phyloP scores from a whole-genome alignment of 2,888 invertebrate species.

The Monoplex corrugatus region DNA sequence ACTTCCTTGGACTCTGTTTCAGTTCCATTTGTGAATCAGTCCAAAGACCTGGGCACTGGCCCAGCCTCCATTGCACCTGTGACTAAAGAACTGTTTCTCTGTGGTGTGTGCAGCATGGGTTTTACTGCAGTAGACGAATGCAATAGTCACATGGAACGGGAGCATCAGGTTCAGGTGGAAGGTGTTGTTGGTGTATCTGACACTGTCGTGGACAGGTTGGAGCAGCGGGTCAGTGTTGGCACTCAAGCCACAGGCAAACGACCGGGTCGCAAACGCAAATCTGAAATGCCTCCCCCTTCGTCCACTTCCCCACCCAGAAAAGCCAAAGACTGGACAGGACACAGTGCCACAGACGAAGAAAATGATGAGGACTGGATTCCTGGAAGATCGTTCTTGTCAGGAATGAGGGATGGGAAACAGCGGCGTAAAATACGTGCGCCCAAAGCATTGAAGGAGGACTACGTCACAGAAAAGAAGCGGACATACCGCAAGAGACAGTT shows the following conservation, averaged over 20 bases:
- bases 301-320: constrained; percentile 59
- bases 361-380: constrained; percentile 60
- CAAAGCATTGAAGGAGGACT: constrained; percentile 70
- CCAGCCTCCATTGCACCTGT: constrained; percentile 45
- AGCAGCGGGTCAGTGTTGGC: constrained; percentile 71
- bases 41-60: constrained; percentile 43
- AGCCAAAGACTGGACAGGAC: constrained; percentile 58
- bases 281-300: constrained; percentile 47
- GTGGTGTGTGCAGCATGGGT: constrained; percentile 80
- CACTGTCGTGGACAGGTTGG: constrained; percentile 19
- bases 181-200: constrained; percentile 47
- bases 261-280: constrained; percentile 66
- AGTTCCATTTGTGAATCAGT: not conserved
- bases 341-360: constrained; percentile 45
- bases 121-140: constrained; percentile 79
- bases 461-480: constrained; percentile 63
- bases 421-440: constrained; percentile 70
- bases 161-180: constrained; percentile 66
- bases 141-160: constrained; percentile 78
- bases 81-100: constrained; percentile 77
- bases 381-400: not conserved
- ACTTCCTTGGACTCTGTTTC: constrained; percentile 2
- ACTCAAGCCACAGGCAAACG: constrained; percentile 72
- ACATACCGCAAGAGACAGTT: constrained; percentile 50
- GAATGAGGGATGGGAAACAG: constrained; percentile 61